Conservation (phyloP, 2,113 vertebrate genomes). For the Macrotis lagotis region DNA sequence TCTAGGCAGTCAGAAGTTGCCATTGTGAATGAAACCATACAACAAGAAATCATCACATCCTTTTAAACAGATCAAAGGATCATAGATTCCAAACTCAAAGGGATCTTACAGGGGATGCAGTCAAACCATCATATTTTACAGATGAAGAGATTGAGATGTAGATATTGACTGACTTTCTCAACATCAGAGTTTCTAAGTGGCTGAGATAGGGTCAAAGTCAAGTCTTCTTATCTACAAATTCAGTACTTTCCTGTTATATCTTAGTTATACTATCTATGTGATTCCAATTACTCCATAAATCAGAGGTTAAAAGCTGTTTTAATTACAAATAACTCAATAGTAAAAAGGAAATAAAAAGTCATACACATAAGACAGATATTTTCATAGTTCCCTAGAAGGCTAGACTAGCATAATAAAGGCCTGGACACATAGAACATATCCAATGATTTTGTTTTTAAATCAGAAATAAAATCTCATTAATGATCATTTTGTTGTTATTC, state of each 20-base stretch:
- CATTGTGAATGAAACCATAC: not conserved
- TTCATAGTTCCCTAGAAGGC: not conserved
- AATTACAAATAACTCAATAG: constrained; percentile 14
- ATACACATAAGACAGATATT: constrained; percentile 13
- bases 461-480: not conserved
- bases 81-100: not conserved
- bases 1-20: not conserved
- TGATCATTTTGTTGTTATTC: not conserved
- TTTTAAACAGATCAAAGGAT: not conserved
- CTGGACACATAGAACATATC: not conserved
- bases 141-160: too few relatives aligned
- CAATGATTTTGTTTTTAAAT: not conserved
- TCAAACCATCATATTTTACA: not conserved
- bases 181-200: not conserved
- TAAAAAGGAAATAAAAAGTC: constrained; percentile 29
- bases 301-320: not conserved
- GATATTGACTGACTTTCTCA: not conserved
- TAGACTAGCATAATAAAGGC: not conserved
- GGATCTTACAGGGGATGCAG: not conserved
- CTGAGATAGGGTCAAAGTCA: not conserved
- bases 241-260: not conserved
- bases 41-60: not conserved
- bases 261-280: not conserved
- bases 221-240: not conserved
- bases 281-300: not conserved